phyloP scores from a whole-genome alignment of 2,113 vertebrate species.

The Dermatemys mawii region DNA sequence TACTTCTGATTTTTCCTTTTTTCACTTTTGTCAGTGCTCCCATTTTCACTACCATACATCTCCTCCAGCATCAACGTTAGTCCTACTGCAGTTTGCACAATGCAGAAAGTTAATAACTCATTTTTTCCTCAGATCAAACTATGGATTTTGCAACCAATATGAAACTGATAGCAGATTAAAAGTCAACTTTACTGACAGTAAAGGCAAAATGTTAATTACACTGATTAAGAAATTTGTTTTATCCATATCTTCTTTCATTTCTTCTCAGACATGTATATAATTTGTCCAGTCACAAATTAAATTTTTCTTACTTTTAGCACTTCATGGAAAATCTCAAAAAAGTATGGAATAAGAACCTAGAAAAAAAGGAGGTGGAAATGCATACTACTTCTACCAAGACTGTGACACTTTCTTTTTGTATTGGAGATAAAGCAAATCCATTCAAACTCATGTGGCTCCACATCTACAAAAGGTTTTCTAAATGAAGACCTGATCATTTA shows the following conservation, averaged over 20 bases:
- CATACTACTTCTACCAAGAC: background rate
- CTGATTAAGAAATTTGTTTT: background rate
- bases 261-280: background rate
- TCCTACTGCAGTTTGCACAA: background rate
- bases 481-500: no score
- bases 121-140: no score
- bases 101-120: background rate
- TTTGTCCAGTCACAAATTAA: background rate
- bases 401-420: no score
- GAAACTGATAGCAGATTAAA: no score
- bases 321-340: background rate
- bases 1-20: background rate
- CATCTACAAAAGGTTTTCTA: background rate
- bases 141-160: no score
- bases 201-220: background rate
- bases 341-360: background rate
- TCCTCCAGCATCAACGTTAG: background rate
- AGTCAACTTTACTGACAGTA: background rate
- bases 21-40: background rate
- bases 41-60: background rate
- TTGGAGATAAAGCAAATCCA: background rate
- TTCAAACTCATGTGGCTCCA: background rate
- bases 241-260: background rate
- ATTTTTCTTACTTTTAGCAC: background rate
- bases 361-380: background rate